A percentile compares a stretch with the other conserved stretches of the same genome.
These are phyloP conservation scores for Eulemur rufifrons DNA, from an alignment of 2,113 vertebrate species.

Conservation along the genomic window DNA sequence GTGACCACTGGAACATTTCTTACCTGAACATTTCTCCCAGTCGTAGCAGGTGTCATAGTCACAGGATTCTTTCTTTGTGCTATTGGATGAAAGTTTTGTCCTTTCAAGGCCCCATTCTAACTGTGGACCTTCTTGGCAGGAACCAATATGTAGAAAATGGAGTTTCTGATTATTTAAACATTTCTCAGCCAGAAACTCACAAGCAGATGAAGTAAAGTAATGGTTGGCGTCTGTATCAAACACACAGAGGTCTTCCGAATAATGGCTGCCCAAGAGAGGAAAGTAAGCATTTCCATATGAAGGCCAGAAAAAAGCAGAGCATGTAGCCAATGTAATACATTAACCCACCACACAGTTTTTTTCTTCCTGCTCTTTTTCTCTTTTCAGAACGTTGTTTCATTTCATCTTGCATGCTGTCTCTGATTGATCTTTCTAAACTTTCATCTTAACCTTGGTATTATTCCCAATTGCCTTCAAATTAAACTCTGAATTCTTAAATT, in stretches of 20 bases:
- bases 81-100: constrained; percentile 83
- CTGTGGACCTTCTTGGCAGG: constrained; percentile 77
- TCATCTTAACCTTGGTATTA: not conserved
- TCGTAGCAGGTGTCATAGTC: constrained; percentile 91
- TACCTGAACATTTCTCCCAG: constrained; percentile 95
- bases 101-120: constrained; percentile 90
- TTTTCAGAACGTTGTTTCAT: not conserved
- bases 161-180: constrained; percentile 87
- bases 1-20: not conserved
- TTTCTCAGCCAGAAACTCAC: constrained; percentile 86
- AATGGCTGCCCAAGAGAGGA: constrained; percentile 79
- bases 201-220: constrained; percentile 86
- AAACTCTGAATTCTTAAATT: constrained; percentile 5
- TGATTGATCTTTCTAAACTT: not conserved
- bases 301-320: not conserved
- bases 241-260: constrained; percentile 87
- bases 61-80: constrained; percentile 87
- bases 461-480: not conserved
- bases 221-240: constrained; percentile 81
- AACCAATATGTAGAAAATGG: constrained; percentile 85
- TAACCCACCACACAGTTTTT: not conserved
- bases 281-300: constrained; percentile 12
- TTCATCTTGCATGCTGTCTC: not conserved
- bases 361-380: fast-evolving
- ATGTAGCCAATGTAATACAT: not conserved